Base-by-base conservation (phyloP, 1,140 invertebrate genomes). In the Steinernema feltiae region DNA sequence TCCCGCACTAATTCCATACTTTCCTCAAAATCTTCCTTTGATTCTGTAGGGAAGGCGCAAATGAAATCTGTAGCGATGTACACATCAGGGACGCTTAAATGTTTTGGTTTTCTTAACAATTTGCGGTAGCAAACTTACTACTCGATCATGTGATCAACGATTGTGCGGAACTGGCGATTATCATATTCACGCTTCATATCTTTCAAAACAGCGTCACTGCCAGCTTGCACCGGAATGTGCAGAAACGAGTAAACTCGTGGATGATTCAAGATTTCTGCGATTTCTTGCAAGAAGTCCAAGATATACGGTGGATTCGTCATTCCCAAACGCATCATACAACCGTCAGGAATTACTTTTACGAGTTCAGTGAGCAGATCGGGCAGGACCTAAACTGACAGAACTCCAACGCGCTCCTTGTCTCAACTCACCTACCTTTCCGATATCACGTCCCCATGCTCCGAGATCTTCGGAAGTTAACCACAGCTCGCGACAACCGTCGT, bases 391-490 rank as follows among this genome's bases (percentile, higher is more conserved):
- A 82, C 12, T 30, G n/a, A 24, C 30, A 77, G 3, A 30, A 70
- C 30, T 69, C 27, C 24, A 17, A 48, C 17, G 17, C 21, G 18
- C 21, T 21, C 27, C 30, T 31, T 32, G 0, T 17, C 2, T 32
- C 15, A 72, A 7, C 85, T 31, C 17, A 63, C 78, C 31, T 17
- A 78, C 93, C 0, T 91, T 91, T 17, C 92, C 94, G 81, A 98
- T 95, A 86, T 99, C 97, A 77, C 92, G 89, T 0, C 97, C 96
- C 87, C 97, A 99, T 0, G 96, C 94, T 0, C 97, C 97, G 1
- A 95, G 94, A 87, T 99, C 97, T 89, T 99, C 97, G 1, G 94
- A 97, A 0, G 97, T 99, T 1, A 99, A 86, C 96, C 97, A 99
- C n/a, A 99, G 91, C 87, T 99, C 97, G 74, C 92, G 91, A 1